These are phyloP conservation scores for Stenurella melanura DNA, from an alignment of 2,888 invertebrate genomes.

Conservation along the genomic window DNA sequence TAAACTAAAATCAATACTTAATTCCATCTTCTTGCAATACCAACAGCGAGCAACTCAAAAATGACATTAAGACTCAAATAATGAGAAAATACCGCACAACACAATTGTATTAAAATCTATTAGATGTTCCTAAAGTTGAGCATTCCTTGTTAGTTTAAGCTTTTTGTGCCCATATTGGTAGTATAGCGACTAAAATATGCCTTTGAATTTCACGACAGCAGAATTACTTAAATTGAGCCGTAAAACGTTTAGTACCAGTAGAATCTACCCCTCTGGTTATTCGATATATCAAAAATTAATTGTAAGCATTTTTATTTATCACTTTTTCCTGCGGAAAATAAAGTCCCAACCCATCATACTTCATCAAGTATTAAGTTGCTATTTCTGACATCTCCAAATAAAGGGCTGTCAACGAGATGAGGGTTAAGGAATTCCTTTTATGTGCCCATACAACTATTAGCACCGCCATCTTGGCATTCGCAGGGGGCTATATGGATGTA, in stretches of 20 bases:
- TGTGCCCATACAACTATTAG: constrained; percentile 16
- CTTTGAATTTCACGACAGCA: not conserved
- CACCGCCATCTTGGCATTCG: constrained; percentile 14
- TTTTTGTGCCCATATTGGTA: not conserved
- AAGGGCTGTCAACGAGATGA: constrained; percentile 33
- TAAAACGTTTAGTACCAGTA: not conserved
- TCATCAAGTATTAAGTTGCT: constrained; percentile 22
- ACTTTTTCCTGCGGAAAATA: constrained; percentile 26
- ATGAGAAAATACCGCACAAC: constrained; percentile 22
- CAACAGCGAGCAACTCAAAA: constrained; percentile 6
- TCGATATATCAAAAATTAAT: constrained; percentile 8
- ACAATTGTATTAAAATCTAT: constrained; percentile 5
- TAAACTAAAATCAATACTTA: constrained; percentile 10
- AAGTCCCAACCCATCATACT: constrained; percentile 9
- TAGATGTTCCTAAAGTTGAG: not conserved
- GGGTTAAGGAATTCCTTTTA: constrained; percentile 35
- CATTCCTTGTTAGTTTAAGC: too few species aligned
- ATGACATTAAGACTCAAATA: constrained; percentile 15
- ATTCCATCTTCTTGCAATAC: constrained; percentile 8
- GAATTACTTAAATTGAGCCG: not conserved
- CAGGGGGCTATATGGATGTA: constrained; percentile 9
- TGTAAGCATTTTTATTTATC: constrained; percentile 28
- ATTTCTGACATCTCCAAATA: constrained; percentile 31
- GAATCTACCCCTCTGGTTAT: not conserved
- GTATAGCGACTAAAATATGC: not conserved